phyloP scores from a whole-genome alignment of 2,888 invertebrate genomes.

The Cataglyphis livida region DNA sequence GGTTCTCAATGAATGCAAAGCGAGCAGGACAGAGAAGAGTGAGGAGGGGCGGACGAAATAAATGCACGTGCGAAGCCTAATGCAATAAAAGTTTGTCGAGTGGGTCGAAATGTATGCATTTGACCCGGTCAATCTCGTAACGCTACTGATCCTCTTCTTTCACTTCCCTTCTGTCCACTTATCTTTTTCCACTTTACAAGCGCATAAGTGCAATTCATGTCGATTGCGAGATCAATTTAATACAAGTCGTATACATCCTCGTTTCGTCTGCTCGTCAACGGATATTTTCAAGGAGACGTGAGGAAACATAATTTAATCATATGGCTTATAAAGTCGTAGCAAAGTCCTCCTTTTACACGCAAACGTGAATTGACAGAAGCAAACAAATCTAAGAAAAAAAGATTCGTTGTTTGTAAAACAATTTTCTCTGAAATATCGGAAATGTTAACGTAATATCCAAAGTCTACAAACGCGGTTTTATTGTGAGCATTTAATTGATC shows the following conservation, averaged over 20 bases:
- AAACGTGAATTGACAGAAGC: neutral
- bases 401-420: neutral
- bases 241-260: slow-evolving; percentile 24
- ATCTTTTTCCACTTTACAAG: slow-evolving; percentile 46
- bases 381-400: neutral
- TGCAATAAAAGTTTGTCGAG: slow-evolving; percentile 83
- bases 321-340: neutral
- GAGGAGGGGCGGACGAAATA: slow-evolving; percentile 57
- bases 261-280: neutral
- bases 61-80: slow-evolving; percentile 79
- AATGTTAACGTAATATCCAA: slow-evolving; percentile 27
- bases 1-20: slow-evolving; percentile 72
- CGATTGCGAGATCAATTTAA: slow-evolving; percentile 67
- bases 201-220: slow-evolving; percentile 77
- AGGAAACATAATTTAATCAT: slow-evolving; percentile 6
- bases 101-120: slow-evolving; percentile 84
- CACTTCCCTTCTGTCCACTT: slow-evolving; percentile 28
- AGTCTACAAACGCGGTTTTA: slow-evolving; percentile 47
- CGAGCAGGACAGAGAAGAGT: slow-evolving; percentile 60
- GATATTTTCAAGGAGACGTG: neutral
- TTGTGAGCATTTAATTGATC: slow-evolving; percentile 72
- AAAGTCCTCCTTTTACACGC: neutral
- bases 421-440: slow-evolving; percentile 3
- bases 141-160: slow-evolving; percentile 78
- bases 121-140: slow-evolving; percentile 82